Base-by-base conservation (phyloP, 2,888 invertebrate genomes). In the Gandaritis pyraliata region DNA sequence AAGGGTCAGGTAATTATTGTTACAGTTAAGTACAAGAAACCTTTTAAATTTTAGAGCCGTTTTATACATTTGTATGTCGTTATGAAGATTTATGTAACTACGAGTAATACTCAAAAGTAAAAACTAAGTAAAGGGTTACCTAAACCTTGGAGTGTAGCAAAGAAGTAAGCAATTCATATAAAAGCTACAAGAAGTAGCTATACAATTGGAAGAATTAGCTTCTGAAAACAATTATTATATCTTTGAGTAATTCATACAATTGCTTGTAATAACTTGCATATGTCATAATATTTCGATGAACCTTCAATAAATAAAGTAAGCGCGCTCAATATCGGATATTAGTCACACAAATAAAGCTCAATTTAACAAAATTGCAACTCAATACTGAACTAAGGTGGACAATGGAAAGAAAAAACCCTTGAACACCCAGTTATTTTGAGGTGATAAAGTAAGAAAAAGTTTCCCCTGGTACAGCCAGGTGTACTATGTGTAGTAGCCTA, bases 1-100 rank as follows among this genome's bases (percentile, higher is more conserved):
- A 73, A 71, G 72, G 75, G 70, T 72, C 74, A 74, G 71, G 71
- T 72, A 72, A 67, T 70, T 70, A 64, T 55, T 60, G 65, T 61
- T 43, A 62, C 59, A 61, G 65, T 68, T 61, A 55, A 58, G 58
- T 60, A 52, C 50, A 62, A 61, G 62, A 55, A 65, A 67, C 61
- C 58, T 53, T 64, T 64, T 64, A 60, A 58, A 55, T 49, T 48
- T 47, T 43, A 53, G 48, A 38, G 18, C 48, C 29, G 30, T 48
- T 48, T 33, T 48, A 30, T 48, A 29, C 16, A 47, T 48, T 48
- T 48, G 29, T 33, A 33, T 13, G 48, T 15, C 29, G 30, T 48
- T 16, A 16, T 12, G 10, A 41, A 13, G 39, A 41, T 15, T 41
- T 16, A 43, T 43, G 15, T 43, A 16, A 43, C 43, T 43, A 33